Conservation (phyloP, 2,797 vertebrate genomes). For the Pangasius larnaudii region DNA sequence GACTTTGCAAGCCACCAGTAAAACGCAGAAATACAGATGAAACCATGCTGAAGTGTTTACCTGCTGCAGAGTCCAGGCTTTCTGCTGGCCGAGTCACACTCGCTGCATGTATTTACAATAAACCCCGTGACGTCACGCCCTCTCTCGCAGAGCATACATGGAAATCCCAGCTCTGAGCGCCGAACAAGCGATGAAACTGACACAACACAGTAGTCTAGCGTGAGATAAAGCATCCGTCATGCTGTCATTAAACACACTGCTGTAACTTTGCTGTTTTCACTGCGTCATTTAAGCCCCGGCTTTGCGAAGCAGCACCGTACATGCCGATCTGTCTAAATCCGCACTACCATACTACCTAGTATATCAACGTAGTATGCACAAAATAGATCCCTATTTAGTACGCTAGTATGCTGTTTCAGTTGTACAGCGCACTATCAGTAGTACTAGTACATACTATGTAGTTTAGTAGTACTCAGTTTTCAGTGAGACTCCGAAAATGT, state of each 20-base stretch:
- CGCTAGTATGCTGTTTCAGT: background rate
- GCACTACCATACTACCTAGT: conserved; percentile 17
- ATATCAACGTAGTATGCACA: background rate
- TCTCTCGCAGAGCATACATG: background rate
- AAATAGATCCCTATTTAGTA: background rate
- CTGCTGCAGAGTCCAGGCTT: conserved; percentile 11
- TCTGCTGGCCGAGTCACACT: background rate
- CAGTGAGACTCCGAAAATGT: background rate
- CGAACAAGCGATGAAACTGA: background rate
- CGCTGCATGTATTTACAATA: background rate
- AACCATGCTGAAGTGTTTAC: background rate
- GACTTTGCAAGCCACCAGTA: background rate
- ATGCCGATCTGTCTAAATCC: background rate
- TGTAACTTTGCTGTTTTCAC: background rate
- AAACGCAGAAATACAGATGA: background rate
- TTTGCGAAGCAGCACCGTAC: background rate
- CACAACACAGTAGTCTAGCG: too few relatives aligned
- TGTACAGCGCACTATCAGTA: background rate
- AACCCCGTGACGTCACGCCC: conserved; percentile 10
- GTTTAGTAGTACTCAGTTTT: background rate
- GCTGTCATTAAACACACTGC: background rate
- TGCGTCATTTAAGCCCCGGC: conserved; percentile 12
- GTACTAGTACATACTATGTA: background rate
- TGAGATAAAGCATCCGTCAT: background rate
- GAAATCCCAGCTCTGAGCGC: background rate